These are phyloP conservation scores for Berghia stephanieae DNA, from an alignment of 1,140 invertebrate species.

Conservation along the genomic window DNA sequence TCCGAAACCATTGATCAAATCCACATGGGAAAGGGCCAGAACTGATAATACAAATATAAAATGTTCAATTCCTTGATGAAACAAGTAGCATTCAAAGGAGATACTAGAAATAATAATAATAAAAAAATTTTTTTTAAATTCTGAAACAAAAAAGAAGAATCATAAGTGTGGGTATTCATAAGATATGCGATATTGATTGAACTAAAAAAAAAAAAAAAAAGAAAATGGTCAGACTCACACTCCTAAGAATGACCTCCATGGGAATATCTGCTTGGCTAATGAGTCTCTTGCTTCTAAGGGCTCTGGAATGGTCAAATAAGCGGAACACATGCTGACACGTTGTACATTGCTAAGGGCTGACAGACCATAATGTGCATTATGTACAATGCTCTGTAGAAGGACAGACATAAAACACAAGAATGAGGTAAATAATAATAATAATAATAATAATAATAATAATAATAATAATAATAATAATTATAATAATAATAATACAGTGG, in stretches of 20 bases:
- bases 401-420: background rate
- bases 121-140: no score
- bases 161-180: no score
- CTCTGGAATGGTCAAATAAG: slow-evolving; percentile 61
- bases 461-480: no score
- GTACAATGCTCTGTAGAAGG: slow-evolving; percentile 54
- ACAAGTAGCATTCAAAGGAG: no score
- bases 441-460: no score
- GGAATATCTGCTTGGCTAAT: slow-evolving; percentile 51
- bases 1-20: slow-evolving; percentile 61
- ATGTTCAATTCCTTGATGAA: no score
- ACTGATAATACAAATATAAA: slow-evolving; percentile 29
- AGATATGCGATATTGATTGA: no score
- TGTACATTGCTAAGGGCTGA: slow-evolving; percentile 61
- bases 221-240: slow-evolving; percentile 5
- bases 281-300: slow-evolving; percentile 63
- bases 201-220: background rate
- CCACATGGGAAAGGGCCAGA: slow-evolving; percentile 59
- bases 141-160: background rate
- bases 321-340: slow-evolving; percentile 44
- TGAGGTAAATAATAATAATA: slow-evolving; percentile 8
- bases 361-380: slow-evolving; percentile 59
- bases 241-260: slow-evolving; percentile 59
- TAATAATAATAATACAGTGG: no score
- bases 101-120: no score